Base-by-base conservation (phyloP, 2,797 vertebrate genomes). In the Ara ararauna region DNA sequence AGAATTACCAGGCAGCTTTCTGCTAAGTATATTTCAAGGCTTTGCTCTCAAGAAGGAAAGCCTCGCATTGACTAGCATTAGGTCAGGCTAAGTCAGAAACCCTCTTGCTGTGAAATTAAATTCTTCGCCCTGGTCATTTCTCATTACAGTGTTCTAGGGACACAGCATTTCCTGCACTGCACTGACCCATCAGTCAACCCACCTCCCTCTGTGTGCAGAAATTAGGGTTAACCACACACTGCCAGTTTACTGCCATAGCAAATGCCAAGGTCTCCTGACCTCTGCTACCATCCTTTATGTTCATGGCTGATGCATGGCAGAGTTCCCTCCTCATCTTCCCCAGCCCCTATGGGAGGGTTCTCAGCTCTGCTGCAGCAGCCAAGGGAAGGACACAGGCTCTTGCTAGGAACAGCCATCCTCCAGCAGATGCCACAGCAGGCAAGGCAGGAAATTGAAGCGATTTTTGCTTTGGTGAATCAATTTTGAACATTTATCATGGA, bases 321-420 rank as follows among this genome's bases (percentile, higher is more conserved):
- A 6, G 5, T 27, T 29, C 48, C 80, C 47, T 36, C 67, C 56
- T 60, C n/a, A 36, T 60, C 56, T 24, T 36, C 22, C 22, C 10
- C 56, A 58, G 56, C 22, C 44, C 9, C 0, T 2, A 3, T 3
- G 0, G 18, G 58, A 6, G 26, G 61, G 27, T 14, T 45, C 11
- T 13, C 18, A 15, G 34, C 42, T 15, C 26, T 7, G 26, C 18
- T 23, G 38, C 48, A 32, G 53, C 56, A 23, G 54, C 20, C 36
- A 4, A 9, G 21, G 56, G 50, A 19, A 29, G 50, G 44, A 30
- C 11, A 1, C 5, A 5, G 44, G 60, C 7, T 45, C 36, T 5
- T 5, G 32, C 32, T 3, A 19, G 32, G 22, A 71, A 29, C 51
- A 36, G 40, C n/a, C 19, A 0, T 7, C n/a, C 51, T 24, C 18